These are phyloP conservation scores for Microtus montanus DNA, from an alignment of 2,113 vertebrate genomes.

Conservation along the genomic window DNA sequence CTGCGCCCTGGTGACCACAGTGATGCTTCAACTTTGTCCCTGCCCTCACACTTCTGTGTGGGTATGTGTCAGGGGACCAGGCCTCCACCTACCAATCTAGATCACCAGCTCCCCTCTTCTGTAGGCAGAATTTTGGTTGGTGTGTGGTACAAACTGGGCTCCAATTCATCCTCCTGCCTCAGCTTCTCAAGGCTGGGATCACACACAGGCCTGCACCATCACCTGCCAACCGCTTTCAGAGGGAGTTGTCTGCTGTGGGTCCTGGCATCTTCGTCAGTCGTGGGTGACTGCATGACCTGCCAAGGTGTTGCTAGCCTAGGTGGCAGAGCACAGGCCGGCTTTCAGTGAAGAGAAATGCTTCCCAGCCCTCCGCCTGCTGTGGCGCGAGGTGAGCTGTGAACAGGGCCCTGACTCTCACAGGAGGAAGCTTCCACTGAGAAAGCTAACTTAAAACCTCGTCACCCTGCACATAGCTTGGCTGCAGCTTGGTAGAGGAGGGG, in stretches of 20 bases:
- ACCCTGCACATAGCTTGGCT: fast-evolving
- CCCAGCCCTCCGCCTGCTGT: neutral
- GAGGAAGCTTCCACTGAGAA: fast-evolving
- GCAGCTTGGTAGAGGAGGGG: fast-evolving
- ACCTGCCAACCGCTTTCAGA: neutral
- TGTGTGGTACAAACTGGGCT: neutral
- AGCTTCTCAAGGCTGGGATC: neutral
- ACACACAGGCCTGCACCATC: neutral
- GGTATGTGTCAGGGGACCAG: neutral
- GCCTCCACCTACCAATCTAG: neutral
- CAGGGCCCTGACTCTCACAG: fast-evolving
- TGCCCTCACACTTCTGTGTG: neutral
- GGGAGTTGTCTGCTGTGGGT: fast-evolving
- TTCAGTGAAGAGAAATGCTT: neutral
- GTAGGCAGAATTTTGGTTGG: neutral
- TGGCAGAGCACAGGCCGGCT: too few species aligned
- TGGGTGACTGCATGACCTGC: neutral
- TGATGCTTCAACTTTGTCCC: neutral
- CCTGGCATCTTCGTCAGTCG: fast-evolving
- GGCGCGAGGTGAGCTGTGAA: neutral
- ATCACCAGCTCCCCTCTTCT: neutral
- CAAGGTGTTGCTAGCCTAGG: neutral
- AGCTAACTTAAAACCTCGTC: fast-evolving
- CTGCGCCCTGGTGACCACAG: neutral
- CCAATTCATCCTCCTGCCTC: neutral